A percentile compares a stretch with the other conserved stretches of the same genome.
phyloP scores from a whole-genome alignment of 1,140 invertebrate genomes.

The Antheraea pernyi region DNA sequence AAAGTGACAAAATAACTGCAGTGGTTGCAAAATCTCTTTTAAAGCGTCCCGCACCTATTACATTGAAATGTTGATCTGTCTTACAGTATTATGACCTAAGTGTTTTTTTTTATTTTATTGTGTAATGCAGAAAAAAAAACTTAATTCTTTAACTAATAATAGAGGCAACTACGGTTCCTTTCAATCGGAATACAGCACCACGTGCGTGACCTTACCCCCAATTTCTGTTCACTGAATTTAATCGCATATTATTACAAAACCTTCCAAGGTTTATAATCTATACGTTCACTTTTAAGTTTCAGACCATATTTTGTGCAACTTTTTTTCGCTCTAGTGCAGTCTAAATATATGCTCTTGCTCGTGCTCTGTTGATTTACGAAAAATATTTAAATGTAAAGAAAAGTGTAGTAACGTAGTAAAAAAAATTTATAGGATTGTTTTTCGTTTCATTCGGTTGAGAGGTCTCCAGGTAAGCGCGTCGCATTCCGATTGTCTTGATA shows the following conservation, averaged over 20 bases:
- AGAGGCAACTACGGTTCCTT: slow-evolving; percentile 16
- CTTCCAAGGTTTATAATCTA: slow-evolving; percentile 25
- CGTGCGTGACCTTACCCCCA: slow-evolving; percentile 34
- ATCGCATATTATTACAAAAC: slow-evolving; percentile 31
- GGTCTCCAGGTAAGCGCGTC: slow-evolving; percentile 33
- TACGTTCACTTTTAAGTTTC: slow-evolving; percentile 32
- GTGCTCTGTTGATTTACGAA: too few species aligned
- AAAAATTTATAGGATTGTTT: not conserved
- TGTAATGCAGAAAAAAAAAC: not conserved
- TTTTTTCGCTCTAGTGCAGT: not conserved
- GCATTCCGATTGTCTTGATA: slow-evolving; percentile 76
- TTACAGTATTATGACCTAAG: not conserved
- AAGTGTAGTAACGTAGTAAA: slow-evolving; percentile 5
- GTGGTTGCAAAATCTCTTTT: too few species aligned
- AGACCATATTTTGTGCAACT: not conserved
- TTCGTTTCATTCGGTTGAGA: not conserved
- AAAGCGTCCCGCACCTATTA: not conserved
- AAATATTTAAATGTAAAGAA: not conserved
- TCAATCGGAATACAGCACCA: slow-evolving; percentile 25
- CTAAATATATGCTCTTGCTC: too few species aligned
- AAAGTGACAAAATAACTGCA: not conserved
- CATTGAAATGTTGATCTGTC: not conserved
- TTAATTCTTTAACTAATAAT: not conserved
- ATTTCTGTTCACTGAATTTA: slow-evolving; percentile 36
- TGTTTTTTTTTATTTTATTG: not conserved